A percentile compares a stretch with the other conserved stretches of the same genome.
These are phyloP conservation scores for Hydractinia echinata DNA, from an alignment of 30 jellyfish, hydroid and myxozoan genomes.

Conservation along the genomic window DNA sequence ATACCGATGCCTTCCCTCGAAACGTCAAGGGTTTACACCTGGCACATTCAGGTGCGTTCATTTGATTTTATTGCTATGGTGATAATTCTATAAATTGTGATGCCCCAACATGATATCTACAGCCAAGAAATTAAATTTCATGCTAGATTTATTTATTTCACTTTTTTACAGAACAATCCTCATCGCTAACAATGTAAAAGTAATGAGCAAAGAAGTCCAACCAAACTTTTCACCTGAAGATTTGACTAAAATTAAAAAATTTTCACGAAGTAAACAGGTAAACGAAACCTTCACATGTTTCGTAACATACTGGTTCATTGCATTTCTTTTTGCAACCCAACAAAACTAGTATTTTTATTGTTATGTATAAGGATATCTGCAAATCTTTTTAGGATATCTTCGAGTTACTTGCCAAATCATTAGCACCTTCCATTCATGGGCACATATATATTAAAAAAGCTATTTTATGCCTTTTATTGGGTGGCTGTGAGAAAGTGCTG, in stretches of 20 bases:
- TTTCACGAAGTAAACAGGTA: conserved; percentile 76
- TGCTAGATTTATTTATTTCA: background rate
- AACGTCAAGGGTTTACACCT: conserved; percentile 85
- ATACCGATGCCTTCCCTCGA: conserved; percentile 95
- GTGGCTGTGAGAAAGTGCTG: conserved; percentile 93
- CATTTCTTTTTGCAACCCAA: conserved; percentile 4
- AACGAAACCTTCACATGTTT: background rate
- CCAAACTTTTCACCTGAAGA: conserved; percentile 87
- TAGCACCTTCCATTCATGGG: conserved; percentile 99
- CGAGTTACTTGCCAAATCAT: conserved; percentile 70
- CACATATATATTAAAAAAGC: conserved; percentile 96
- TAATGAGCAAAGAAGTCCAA: conserved; percentile 85
- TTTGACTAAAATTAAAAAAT: conserved; percentile 71
- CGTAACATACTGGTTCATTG: background rate
- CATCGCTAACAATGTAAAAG: conserved; percentile 79
- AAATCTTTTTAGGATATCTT: conserved; percentile 67
- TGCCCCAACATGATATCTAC: background rate
- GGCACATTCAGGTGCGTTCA: conserved; percentile 99
- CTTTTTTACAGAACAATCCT: conserved; percentile 56
- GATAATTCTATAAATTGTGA: background rate
- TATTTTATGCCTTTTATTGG: conserved; percentile 86
- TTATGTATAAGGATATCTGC: background rate
- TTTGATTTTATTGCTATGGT: background rate
- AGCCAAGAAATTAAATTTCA: background rate
- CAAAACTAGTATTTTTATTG: background rate